These are phyloP conservation scores for Mythimna lalbum DNA, from an alignment of 2,888 invertebrate species.

Conservation along the genomic window DNA sequence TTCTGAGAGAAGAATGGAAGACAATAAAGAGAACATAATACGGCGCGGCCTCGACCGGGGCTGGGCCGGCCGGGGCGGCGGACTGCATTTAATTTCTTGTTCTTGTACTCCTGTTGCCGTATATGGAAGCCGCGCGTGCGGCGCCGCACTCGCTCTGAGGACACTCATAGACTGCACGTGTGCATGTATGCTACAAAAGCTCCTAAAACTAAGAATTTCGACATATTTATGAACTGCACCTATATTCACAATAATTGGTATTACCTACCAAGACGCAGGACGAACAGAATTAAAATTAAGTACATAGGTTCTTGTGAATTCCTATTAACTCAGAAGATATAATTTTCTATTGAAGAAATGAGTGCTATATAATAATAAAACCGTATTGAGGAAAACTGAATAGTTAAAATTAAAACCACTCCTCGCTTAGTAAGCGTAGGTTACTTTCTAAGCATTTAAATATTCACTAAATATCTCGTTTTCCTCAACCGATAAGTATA, in stretches of 20 bases:
- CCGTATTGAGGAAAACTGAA: not conserved
- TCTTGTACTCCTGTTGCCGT: slow-evolving; percentile 85
- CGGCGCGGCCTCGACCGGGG: slow-evolving; percentile 78
- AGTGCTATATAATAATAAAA: not conserved
- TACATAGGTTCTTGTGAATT: not conserved
- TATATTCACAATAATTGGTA: not conserved
- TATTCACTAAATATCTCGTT: not conserved
- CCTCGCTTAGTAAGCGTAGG: not conserved
- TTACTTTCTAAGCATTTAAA: slow-evolving; percentile 5
- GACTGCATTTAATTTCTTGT: slow-evolving; percentile 84
- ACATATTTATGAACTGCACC: slow-evolving; percentile 8
- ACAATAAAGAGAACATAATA: slow-evolving; percentile 82
- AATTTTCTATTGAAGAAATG: not conserved
- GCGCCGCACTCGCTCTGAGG: slow-evolving; percentile 72
- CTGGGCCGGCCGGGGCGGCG: slow-evolving; percentile 65
- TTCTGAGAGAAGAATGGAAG: slow-evolving; percentile 66
- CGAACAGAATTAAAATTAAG: slow-evolving; percentile 1
- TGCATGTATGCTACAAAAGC: slow-evolving; percentile 30
- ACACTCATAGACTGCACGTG: slow-evolving; percentile 71
- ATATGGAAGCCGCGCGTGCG: slow-evolving; percentile 86
- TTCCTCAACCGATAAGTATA: slow-evolving; percentile 1
- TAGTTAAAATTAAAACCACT: not conserved
- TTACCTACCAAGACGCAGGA: not conserved
- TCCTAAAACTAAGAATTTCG: not conserved
- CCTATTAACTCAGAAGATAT: not conserved